Conservation (phyloP, 2,888 invertebrate species). For the Cynaeus angustus region DNA sequence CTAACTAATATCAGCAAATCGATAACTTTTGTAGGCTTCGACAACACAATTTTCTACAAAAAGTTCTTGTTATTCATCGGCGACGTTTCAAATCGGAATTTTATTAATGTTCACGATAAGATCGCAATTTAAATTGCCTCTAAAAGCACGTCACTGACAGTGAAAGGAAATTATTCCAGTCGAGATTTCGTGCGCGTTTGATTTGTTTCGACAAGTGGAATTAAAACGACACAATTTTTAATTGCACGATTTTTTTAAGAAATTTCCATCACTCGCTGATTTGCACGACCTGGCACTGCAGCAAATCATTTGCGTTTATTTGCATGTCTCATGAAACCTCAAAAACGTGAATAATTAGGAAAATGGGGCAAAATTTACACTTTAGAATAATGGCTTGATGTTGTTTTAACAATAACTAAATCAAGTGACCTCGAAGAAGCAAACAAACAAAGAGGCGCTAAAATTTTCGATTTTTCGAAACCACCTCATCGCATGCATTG, state of each 20-base stretch:
- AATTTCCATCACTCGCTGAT: slow-evolving; percentile 1
- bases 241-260: too few species aligned
- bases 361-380: slow-evolving; percentile 23
- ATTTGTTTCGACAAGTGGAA: too few species aligned
- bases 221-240: slow-evolving; percentile 1
- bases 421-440: too few species aligned
- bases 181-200: too few species aligned
- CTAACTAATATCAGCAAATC: slow-evolving; percentile 49
- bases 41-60: slow-evolving; percentile 48
- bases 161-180: too few species aligned
- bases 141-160: too few species aligned
- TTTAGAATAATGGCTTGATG: neutral
- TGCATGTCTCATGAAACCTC: slow-evolving; percentile 12
- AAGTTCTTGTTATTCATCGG: slow-evolving; percentile 46
- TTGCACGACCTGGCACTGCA: slow-evolving; percentile 16
- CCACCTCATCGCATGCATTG: too few species aligned
- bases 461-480: neutral
- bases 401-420: too few species aligned
- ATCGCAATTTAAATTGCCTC: slow-evolving; percentile 32
- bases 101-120: slow-evolving; percentile 28
- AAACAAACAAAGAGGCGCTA: neutral
- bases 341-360: slow-evolving; percentile 16
- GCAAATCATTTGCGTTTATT: slow-evolving; percentile 5
- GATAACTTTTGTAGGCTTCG: slow-evolving; percentile 50
- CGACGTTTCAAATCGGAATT: slow-evolving; percentile 34